These are phyloP conservation scores for Diorhabda carinulata DNA, from an alignment of 1,140 invertebrate species.

Conservation along the genomic window DNA sequence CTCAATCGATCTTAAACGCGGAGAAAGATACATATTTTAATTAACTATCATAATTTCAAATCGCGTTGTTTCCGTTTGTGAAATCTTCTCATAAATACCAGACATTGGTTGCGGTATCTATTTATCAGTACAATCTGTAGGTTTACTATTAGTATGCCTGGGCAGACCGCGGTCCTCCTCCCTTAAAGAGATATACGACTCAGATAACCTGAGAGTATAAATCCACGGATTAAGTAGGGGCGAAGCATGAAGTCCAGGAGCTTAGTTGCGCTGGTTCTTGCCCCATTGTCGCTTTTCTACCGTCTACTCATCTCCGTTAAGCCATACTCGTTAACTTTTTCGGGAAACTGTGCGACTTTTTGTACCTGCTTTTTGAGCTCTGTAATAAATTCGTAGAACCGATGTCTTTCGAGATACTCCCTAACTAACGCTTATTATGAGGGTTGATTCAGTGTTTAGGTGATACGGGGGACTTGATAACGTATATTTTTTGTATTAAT, in stretches of 20 bases:
- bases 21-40: not conserved
- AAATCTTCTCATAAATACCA: constrained; percentile 43
- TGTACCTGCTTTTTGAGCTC: constrained; percentile 5
- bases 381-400: not conserved
- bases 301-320: not conserved
- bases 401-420: not conserved
- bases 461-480: not conserved
- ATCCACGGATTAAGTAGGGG: constrained; percentile 44
- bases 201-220: constrained; percentile 47
- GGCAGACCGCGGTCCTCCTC: constrained; percentile 43
- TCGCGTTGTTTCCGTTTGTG: constrained; percentile 3
- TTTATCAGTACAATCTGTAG: constrained; percentile 48
- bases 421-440: not conserved
- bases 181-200: constrained; percentile 44
- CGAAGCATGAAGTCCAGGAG: constrained; percentile 38
- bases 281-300: constrained; percentile 7
- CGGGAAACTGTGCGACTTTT: not conserved
- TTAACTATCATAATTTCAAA: not conserved
- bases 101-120: constrained; percentile 45
- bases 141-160: constrained; percentile 47
- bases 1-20: too few species aligned
- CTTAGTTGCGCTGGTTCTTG: constrained; percentile 20
- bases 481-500: not conserved
- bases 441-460: not conserved
- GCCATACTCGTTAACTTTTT: constrained; percentile 9